Percentiles rank a stretch among this genome's conserved stretches.
phyloP scores from a whole-genome alignment of 2,888 invertebrate species.

The Drosophila stalkeri region DNA sequence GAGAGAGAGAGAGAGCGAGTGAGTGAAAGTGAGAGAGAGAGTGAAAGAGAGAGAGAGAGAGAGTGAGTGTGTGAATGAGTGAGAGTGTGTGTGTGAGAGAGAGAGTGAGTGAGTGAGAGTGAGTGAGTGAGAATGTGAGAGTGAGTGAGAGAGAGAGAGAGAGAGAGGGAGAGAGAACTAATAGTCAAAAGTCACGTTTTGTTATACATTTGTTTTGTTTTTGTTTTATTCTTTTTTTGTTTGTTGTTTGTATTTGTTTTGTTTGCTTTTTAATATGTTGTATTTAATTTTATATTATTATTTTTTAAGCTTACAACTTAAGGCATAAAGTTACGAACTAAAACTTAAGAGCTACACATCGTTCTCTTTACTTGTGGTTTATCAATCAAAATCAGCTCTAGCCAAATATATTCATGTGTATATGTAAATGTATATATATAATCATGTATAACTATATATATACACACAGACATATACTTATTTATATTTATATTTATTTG shows the following conservation, averaged over 20 bases:
- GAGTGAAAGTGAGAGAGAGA: too few species aligned
- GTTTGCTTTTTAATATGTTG: conserved; percentile 73
- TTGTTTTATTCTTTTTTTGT: conserved; percentile 53
- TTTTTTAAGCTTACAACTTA: conserved; percentile 83
- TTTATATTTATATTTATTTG: conserved; percentile 6
- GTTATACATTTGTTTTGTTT: conserved; percentile 71
- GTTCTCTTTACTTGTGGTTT: conserved; percentile 31
- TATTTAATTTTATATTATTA: conserved; percentile 74
- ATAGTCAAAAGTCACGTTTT: conserved; percentile 39
- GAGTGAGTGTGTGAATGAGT: neutral
- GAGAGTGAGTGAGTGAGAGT: too few species aligned
- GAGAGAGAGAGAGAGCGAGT: too few species aligned
- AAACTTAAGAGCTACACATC: conserved; percentile 75
- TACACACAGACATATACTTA: neutral
- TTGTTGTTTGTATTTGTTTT: conserved; percentile 59
- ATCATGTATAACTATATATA: conserved; percentile 3
- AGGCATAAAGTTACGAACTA: conserved; percentile 84
- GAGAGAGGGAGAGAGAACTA: neutral
- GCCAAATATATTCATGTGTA: conserved; percentile 37
- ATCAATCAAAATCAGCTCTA: conserved; percentile 64
- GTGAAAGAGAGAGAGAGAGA: too few species aligned
- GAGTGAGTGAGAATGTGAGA: too few species aligned
- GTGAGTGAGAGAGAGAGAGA: too few species aligned
- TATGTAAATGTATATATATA: conserved; percentile 10
- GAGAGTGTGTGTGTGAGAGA: too few species aligned